Base-by-base conservation (phyloP, 2,113 vertebrate genomes). In the Zonotrichia leucophrys region DNA sequence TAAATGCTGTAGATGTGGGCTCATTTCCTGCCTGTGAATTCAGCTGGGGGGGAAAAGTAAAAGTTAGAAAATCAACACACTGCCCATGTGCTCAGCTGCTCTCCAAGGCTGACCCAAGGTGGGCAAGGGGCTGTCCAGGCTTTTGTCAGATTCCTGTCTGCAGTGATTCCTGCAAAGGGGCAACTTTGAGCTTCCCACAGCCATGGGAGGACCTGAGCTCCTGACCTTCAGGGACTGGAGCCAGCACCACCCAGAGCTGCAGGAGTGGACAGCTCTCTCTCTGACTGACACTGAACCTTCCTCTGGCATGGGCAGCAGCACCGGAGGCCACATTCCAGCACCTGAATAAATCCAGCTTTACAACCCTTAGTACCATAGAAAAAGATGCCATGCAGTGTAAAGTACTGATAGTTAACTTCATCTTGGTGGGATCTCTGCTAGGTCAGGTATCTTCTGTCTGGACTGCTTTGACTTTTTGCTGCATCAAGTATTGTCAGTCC, bases 1-100 rank as follows among this genome's bases (percentile, higher is more conserved):
- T 31, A 70, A 64, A 50, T 46, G 68, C 75, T 86, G 59, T 46
- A 44, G 31, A 76, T 35, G 9, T 44, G 72, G 82, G 56, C 53
- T 86, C 44, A 30, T 64, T 92, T 94, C 79, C 90, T 92, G 89
- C 56, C 75, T 75, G 72, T 27, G 47, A 41, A 90, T 81, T 35
- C 63, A 74, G 2, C 15, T 21, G 2, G 9, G 7, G 7, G 15
- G 11, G 5, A 19, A n/a, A 60, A 63, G 21, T 23, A 35, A 41
- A 72, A 77, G 30, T 15, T 9, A 62, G 37, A 50, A 95, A 87
- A 78, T 16, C n/a, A 55, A 46, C 33, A 74, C 15, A 74, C 16
- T 85, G 59, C 21, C 72, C 35, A 37, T 2, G 21, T 0, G 1
- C 44, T 83, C 10, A 3, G 62, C 35, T 35, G 44, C 46, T 66